phyloP scores from a whole-genome alignment of 1,140 invertebrate genomes.

The Bicyclus anynana region DNA sequence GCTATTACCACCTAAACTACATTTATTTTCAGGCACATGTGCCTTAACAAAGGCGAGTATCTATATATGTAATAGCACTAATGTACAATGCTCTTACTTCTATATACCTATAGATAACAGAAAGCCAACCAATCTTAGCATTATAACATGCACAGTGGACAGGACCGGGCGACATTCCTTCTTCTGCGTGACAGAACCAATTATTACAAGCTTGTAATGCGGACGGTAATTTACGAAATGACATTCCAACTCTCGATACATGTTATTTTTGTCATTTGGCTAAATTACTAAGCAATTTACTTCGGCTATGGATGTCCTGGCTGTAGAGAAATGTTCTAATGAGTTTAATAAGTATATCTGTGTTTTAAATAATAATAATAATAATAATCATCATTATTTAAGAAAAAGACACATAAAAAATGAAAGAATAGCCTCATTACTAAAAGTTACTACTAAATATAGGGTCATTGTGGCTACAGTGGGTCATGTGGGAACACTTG shows the following conservation, averaged over 20 bases:
- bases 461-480: too few relatives aligned
- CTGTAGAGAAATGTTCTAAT: conserved; percentile 10
- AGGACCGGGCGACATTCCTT: conserved; percentile 43
- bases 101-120: too few relatives aligned
- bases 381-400: too few relatives aligned
- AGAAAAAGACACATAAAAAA: too few relatives aligned
- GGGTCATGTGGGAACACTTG: too few relatives aligned
- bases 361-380: too few relatives aligned
- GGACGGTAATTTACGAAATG: conserved; percentile 61
- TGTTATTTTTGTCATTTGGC: conserved; percentile 49
- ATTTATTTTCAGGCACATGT: conserved; percentile 81
- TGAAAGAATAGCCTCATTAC: too few relatives aligned
- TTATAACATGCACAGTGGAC: conserved; percentile 17
- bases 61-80: too few relatives aligned
- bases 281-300: conserved; percentile 58
- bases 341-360: background rate
- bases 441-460: too few relatives aligned
- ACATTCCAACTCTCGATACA: conserved; percentile 60
- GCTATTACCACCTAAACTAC: conserved; percentile 93
- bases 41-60: conserved; percentile 86
- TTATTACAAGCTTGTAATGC: conserved; percentile 49
- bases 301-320: conserved; percentile 19
- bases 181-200: conserved; percentile 55
- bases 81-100: too few relatives aligned
- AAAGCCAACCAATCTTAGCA: conserved; percentile 2